phyloP scores from a whole-genome alignment of 2,797 vertebrate species.

The Borostomias antarcticus region DNA sequence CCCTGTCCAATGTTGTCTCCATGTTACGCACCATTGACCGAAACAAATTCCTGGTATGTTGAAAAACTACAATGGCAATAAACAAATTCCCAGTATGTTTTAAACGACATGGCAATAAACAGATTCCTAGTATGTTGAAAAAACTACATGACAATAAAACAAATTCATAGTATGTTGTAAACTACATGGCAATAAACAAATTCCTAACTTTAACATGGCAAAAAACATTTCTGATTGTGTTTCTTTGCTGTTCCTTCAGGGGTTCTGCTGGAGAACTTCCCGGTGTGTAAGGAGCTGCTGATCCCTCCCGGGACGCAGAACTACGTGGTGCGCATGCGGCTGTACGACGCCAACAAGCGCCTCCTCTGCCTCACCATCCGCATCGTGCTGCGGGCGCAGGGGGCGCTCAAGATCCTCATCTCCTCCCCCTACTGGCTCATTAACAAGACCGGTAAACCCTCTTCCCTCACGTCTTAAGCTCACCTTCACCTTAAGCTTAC shows the following conservation, averaged over 20 bases:
- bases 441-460: slow-evolving; percentile 90
- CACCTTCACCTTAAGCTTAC: neutral
- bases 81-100: too few relatives aligned
- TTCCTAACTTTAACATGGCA: too few relatives aligned
- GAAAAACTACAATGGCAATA: too few relatives aligned
- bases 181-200: too few relatives aligned
- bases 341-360: slow-evolving; percentile 88
- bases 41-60: too few relatives aligned
- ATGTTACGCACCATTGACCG: too few relatives aligned
- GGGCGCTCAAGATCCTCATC: slow-evolving; percentile 92
- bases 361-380: slow-evolving; percentile 92
- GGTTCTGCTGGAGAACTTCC: slow-evolving; percentile 90
- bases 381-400: slow-evolving; percentile 90
- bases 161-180: too few relatives aligned
- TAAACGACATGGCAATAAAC: too few relatives aligned
- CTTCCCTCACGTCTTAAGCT: neutral
- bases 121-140: too few relatives aligned
- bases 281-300: slow-evolving; percentile 91
- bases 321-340: slow-evolving; percentile 92
- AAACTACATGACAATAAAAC: neutral
- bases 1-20: too few relatives aligned
- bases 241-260: slow-evolving; percentile 74
- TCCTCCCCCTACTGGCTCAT: slow-evolving; percentile 95
- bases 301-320: slow-evolving; percentile 96
- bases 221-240: too few relatives aligned